A percentile compares a stretch with the other conserved stretches of the same genome.
phyloP scores from a whole-genome alignment of 2,888 invertebrate species.

The Blastobasis lacticolella region DNA sequence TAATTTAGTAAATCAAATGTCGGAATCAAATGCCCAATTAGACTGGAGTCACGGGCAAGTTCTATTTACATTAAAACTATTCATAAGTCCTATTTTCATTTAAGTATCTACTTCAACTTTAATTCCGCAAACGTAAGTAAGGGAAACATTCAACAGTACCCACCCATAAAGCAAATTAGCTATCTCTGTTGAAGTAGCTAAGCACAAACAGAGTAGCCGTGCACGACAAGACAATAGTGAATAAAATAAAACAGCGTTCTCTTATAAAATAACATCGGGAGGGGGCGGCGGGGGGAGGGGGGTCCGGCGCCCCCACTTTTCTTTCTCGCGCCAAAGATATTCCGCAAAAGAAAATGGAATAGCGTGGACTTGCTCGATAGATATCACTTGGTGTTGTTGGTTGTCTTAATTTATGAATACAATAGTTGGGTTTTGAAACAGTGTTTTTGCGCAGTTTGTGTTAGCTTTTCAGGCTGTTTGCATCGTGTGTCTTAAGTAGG shows the following conservation, averaged over 20 bases:
- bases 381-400: neutral
- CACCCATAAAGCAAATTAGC: no score
- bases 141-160: no score
- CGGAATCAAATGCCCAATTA: no score
- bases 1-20: no score
- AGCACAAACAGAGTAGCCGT: neutral
- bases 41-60: no score
- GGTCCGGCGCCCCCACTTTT: slow-evolving; percentile 31
- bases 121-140: no score
- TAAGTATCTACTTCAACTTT: no score
- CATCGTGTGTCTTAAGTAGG: neutral
- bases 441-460: neutral
- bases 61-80: no score
- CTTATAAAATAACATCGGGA: slow-evolving; percentile 25
- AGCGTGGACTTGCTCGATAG: slow-evolving; percentile 26
- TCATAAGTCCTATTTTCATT: no score
- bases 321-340: slow-evolving; percentile 46
- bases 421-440: neutral
- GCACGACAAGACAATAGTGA: slow-evolving; percentile 25
- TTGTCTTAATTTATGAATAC: neutral
- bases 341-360: slow-evolving; percentile 23
- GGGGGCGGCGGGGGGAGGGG: slow-evolving; percentile 14
- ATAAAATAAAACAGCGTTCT: slow-evolving; percentile 35
- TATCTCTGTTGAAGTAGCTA: neutral
- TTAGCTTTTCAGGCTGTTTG: neutral